Evolutionary conservation across 23 tunicate genomes (phyloP), one percentile per base, ranked within the genome.

Genomic region (Ascidia mentula): DNA sequence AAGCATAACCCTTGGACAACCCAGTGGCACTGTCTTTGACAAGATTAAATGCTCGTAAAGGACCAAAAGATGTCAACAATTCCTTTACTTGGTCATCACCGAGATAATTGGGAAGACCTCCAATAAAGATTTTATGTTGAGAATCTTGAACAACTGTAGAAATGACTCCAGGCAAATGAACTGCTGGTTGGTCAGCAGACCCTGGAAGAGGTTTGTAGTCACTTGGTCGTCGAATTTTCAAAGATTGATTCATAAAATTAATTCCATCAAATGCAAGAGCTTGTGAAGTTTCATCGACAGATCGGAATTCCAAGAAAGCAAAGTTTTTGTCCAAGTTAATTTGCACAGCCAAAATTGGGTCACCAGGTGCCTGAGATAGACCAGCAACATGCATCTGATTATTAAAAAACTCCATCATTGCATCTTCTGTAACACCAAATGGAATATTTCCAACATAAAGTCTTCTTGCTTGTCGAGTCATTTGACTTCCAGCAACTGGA

Each of bases 391-490:
- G 77, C 96, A 95, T 95, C 72, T 89, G 96, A 18, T 89, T 79
- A 76, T 95, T 95, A 89, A 95, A 95, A 70, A 95, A 89, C 35
- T 95, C 99, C 99, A 95, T 95, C 99, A 95, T 95, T 18, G 87
- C 98, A 53, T 90, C 99, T 72, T 95, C 99, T 3, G 99, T 95
- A 8, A 87, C 99, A 0, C 99, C 99, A 59, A 89, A 95, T 1
- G 99, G 99, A 59, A 89, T 87, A 84, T 87, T 87, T 22, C 99
- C 99, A 75, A 95, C 91, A 73, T 95, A 95, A 38, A 89, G 79
- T 6, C 99, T 85, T 0, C 99, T 90, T 18, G 96, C 99, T 83
- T 89, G 98, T 35, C 98, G 73, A 8, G 93, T 93, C 86, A 93
- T 80, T 72, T 93, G 98, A 38, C 77, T 88, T 30, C 98, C 98